Evolutionary conservation across 2,888 invertebrate species (phyloP), one percentile per base, ranked within the genome.

Genomic region (Stegana nigrithorax): DNA sequence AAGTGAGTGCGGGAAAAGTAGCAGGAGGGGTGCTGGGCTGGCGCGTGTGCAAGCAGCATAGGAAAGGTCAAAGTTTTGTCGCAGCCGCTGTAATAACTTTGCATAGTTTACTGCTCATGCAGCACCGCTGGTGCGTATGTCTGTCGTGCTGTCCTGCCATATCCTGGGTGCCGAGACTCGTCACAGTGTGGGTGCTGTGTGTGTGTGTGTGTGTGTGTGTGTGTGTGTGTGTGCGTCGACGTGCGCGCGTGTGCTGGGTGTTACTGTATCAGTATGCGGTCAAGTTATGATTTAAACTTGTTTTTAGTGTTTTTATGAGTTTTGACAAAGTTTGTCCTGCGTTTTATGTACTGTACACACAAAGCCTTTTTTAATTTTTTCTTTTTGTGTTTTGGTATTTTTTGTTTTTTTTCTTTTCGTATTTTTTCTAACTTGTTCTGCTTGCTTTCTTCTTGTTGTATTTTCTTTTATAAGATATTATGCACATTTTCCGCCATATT

Each of bases 341-440:
- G 21, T 23, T 21, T 47, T 36, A 36, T 36, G n/a, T 36, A 36
- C 47, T 47, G 10, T 4, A 10, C 23, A 25, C 12, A 23, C n/a
- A n/a, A 39, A n/a, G 14, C 39, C 6, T 55, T 63, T 65, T 63
- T 44, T 62, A 51, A 59, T 62, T 62, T 60, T 56, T 63, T 65
- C 51, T 65, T 60, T 32, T 59, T 39, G 53, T 53, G 61, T 64
- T 64, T 57, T 63, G 51, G 50, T 53, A 17, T 39, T 58, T 32
- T 47, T 36, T 39, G 47, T 17, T 56, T 60, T 59, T 25, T 12
- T 36, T 27, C 21, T 17, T 19, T 45, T 47, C 26, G 21, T 29
- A 8, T n/a, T 19, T 23, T n/a, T 44, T 64, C 21, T n/a, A n/a
- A n/a, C n/a, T n/a, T n/a, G n/a, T 39, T 39, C 4, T 25, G 7